Conservation (phyloP, 2,797 vertebrate species). For the Spinus olivaceus region DNA sequence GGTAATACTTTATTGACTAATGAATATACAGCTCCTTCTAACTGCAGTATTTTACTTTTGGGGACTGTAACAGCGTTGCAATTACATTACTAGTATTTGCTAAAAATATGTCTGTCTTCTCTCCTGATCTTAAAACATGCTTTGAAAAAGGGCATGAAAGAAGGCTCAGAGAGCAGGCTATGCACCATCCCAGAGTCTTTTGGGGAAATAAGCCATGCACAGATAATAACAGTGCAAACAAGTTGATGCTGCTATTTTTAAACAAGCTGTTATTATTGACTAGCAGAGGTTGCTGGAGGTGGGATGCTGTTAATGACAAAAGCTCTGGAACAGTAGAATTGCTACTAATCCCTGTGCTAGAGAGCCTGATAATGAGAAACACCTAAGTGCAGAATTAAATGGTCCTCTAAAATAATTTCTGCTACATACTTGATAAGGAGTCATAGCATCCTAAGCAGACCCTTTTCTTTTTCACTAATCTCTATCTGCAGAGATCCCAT, state of each 20-base stretch:
- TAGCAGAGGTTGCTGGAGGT: conserved; percentile 69
- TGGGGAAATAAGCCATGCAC: conserved; percentile 82
- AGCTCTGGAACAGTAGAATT: conserved; percentile 53
- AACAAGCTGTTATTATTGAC: conserved; percentile 84
- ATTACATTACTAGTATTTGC: conserved; percentile 31
- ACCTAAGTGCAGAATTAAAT: conserved; percentile 23
- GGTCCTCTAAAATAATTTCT: not conserved
- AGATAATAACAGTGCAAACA: conserved; percentile 78
- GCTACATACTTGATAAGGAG: not conserved
- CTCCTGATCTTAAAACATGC: conserved; percentile 17
- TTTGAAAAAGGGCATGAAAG: not conserved
- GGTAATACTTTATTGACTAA: conserved; percentile 63
- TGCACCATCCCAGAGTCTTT: conserved; percentile 6
- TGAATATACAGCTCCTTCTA: conserved; percentile 40
- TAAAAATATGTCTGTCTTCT: conserved; percentile 42
- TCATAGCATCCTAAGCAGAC: not conserved
- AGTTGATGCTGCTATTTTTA: conserved; percentile 70
- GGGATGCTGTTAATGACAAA: conserved; percentile 69
- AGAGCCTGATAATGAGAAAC: conserved; percentile 54
- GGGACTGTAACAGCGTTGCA: conserved; percentile 33
- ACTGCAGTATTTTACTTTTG: conserved; percentile 54
- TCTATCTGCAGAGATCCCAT: not conserved
- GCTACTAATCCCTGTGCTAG: conserved; percentile 3
- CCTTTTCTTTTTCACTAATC: not conserved
- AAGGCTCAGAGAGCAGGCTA: not conserved